Evolutionary conservation across 1,140 invertebrate species (phyloP).

Genomic region (Psix sp.): DNA sequence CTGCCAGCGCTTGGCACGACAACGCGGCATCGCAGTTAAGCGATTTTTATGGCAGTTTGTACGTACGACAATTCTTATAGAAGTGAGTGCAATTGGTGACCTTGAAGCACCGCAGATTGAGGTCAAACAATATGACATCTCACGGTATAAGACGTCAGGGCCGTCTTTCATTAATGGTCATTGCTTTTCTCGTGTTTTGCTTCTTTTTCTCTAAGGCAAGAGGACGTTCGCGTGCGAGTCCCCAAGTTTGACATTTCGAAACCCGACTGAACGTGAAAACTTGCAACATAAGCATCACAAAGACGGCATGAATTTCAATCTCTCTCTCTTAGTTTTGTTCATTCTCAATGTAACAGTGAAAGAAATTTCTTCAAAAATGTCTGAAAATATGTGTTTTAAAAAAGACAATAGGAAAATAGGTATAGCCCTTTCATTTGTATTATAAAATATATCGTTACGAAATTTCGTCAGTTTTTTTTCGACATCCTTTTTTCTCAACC

Average conservation of each 20-base stretch:
- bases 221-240: too few species aligned
- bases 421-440: constrained; percentile 7
- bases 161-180: constrained; percentile 14
- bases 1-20: constrained; percentile 47
- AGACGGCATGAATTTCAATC: too few species aligned
- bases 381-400: constrained; percentile 40
- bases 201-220: constrained; percentile 4
- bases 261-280: too few species aligned
- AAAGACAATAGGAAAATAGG: constrained; percentile 43
- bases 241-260: too few species aligned
- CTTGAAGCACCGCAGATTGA: constrained; percentile 62
- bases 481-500: constrained; percentile 8
- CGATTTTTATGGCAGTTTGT: constrained; percentile 63
- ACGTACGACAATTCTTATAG: constrained; percentile 22
- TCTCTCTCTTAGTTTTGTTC: too few species aligned
- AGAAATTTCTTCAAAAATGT: constrained; percentile 51
- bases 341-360: constrained; percentile 26
- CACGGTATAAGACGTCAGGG: constrained; percentile 37
- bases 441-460: constrained; percentile 32
- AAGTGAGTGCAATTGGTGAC: constrained; percentile 62
- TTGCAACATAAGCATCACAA: too few species aligned
- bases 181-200: constrained; percentile 14
- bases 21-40: constrained; percentile 43
- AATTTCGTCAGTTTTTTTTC: constrained; percentile 4
- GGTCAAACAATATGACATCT: constrained; percentile 61